Evolutionary conservation across 2,113 vertebrate species (phyloP).

Genomic region (Boulengeromyrus knoepffleri): DNA sequence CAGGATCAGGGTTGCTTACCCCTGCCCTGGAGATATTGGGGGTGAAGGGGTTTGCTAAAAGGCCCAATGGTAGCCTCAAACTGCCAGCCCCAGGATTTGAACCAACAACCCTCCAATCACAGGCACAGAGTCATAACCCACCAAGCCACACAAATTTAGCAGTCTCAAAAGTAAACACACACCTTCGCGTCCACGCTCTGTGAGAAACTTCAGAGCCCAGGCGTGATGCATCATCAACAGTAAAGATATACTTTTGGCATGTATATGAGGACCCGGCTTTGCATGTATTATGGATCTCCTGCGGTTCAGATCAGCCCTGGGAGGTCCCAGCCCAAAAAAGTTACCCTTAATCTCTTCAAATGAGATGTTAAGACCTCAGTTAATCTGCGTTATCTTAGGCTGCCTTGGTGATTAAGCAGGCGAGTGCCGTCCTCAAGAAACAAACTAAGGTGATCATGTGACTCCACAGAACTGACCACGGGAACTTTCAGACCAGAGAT

Average conservation of each 20-base stretch:
- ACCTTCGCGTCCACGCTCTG: not conserved
- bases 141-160: not conserved
- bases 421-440: not conserved
- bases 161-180: not conserved
- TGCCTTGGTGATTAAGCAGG: not conserved
- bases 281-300: not conserved
- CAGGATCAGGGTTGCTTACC: not conserved
- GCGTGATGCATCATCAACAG: not conserved
- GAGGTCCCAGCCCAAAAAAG: not conserved
- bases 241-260: not conserved
- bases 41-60: not conserved
- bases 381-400: not conserved
- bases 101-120: not conserved
- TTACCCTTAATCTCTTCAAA: slow-evolving; percentile 1
- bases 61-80: not conserved
- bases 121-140: not conserved
- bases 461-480: not conserved
- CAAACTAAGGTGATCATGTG: not conserved
- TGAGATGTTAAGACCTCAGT: not conserved
- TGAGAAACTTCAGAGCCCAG: not conserved
- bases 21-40: not conserved
- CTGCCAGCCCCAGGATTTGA: not conserved
- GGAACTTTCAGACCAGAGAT: not conserved
- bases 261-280: not conserved
- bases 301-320: not conserved